phyloP scores from a whole-genome alignment of 2,888 invertebrate species.

The Aquatica leii region DNA sequence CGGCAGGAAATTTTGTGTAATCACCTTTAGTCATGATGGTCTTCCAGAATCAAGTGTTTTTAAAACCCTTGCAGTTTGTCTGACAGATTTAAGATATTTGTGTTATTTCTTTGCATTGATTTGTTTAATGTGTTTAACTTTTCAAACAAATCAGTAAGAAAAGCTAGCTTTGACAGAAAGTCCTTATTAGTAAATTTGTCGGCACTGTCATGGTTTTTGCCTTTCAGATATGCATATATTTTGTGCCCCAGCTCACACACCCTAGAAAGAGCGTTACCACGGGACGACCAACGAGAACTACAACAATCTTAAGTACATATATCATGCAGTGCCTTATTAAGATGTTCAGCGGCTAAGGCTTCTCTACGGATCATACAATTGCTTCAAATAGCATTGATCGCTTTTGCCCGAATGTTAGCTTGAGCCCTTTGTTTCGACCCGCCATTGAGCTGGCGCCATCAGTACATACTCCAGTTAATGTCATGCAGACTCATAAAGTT shows the following conservation, averaged over 20 bases:
- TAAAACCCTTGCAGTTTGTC: neutral
- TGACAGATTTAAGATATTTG: neutral
- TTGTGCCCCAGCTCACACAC: neutral
- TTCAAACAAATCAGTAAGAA: neutral
- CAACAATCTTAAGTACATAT: conserved; percentile 11
- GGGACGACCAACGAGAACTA: conserved; percentile 31
- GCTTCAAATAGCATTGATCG: conserved; percentile 31
- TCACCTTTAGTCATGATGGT: neutral
- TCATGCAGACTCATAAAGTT: conserved; percentile 34
- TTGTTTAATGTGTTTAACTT: neutral
- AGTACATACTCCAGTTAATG: conserved; percentile 19
- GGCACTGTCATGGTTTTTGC: too few species aligned
- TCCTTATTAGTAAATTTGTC: neutral
- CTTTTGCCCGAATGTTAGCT: conserved; percentile 31
- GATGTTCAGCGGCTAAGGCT: conserved; percentile 2
- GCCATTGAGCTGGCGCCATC: neutral
- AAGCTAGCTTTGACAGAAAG: neutral
- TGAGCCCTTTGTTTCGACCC: conserved; percentile 6
- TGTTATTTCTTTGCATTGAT: neutral
- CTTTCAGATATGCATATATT: neutral
- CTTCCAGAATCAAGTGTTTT: neutral
- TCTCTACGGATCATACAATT: conserved; percentile 30
- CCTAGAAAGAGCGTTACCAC: conserved; percentile 10
- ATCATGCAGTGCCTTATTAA: conserved; percentile 9
- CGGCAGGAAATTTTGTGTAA: neutral